Conservation (phyloP, 2,113 vertebrate species). For the Cariama cristata region DNA sequence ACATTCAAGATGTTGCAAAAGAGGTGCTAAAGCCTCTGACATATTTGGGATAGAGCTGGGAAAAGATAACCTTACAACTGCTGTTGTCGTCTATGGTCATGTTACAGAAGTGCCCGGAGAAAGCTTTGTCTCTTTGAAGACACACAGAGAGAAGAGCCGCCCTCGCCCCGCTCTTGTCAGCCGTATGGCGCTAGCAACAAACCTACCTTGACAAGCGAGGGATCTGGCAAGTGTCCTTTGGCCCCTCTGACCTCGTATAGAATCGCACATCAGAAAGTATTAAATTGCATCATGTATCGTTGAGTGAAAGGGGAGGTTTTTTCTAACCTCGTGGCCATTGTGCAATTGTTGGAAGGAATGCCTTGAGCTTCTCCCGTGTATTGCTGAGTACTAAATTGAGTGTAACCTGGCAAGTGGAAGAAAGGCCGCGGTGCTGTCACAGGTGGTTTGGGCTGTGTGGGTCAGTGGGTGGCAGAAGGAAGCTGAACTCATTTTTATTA, state of each 20-base stretch:
- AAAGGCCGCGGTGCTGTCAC: background rate
- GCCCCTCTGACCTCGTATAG: background rate
- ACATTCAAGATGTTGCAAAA: background rate
- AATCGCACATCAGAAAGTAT: background rate
- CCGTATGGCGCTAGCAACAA: accelerated
- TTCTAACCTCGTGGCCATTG: background rate
- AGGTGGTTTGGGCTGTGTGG: background rate
- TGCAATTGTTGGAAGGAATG: background rate
- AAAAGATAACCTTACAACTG: background rate
- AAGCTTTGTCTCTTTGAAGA: background rate
- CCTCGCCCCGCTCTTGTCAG: accelerated
- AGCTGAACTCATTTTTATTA: background rate
- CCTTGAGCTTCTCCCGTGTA: accelerated
- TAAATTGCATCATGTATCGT: background rate
- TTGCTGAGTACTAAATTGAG: background rate
- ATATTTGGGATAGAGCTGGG: accelerated
- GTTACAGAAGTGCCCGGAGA: background rate
- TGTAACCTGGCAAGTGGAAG: background rate
- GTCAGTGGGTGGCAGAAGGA: background rate
- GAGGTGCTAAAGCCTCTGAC: accelerated
- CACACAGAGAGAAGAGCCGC: background rate
- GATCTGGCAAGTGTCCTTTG: background rate
- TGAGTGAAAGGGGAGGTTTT: background rate
- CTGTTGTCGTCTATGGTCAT: background rate
- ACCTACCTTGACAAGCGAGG: background rate